Percentiles rank a stretch among this genome's conserved stretches.
phyloP scores from a whole-genome alignment of 1,140 invertebrate species.

The Drosophila seguyi region DNA sequence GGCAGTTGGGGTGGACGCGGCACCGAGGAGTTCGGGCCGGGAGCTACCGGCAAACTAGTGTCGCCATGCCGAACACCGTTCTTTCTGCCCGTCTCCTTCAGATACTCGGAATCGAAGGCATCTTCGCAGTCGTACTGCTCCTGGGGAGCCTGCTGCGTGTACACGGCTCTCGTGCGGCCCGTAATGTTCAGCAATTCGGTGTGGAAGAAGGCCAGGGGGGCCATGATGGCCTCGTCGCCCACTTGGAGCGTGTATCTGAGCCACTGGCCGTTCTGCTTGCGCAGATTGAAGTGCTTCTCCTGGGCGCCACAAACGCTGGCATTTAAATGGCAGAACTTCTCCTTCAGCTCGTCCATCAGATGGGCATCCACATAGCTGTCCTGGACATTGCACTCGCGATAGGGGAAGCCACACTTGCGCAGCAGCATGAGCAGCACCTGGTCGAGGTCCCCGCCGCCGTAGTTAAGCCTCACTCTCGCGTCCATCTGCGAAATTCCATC shows the following conservation, averaged over 20 bases:
- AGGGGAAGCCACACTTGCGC: constrained; percentile 95
- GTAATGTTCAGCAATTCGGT: constrained; percentile 95
- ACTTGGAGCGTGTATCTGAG: constrained; percentile 93
- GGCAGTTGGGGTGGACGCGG: constrained; percentile 54
- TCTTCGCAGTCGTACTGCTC: constrained; percentile 95
- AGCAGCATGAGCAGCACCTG: constrained; percentile 94
- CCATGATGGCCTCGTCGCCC: constrained; percentile 97
- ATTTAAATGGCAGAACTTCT: constrained; percentile 96
- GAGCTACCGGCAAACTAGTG: constrained; percentile 85
- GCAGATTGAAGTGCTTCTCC: constrained; percentile 82
- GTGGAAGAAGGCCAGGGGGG: constrained; percentile 94
- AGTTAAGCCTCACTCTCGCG: constrained; percentile 93
- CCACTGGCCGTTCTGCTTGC: constrained; percentile 56
- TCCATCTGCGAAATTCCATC: constrained; percentile 97
- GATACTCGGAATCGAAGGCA: constrained; percentile 96
- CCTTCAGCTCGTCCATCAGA: constrained; percentile 93
- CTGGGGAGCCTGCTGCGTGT: constrained; percentile 90
- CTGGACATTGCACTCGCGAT: constrained; percentile 90
- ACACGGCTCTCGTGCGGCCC: constrained; percentile 87
- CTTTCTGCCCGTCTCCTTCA: constrained; percentile 91
- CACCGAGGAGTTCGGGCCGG: constrained; percentile 57
- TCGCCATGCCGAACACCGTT: constrained; percentile 87
- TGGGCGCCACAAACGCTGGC: constrained; percentile 86
- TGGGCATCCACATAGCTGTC: constrained; percentile 90
- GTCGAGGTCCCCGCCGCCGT: constrained; percentile 95